These are phyloP conservation scores for Nasonia oneida DNA, from an alignment of 2,888 invertebrate genomes.

Conservation along the genomic window DNA sequence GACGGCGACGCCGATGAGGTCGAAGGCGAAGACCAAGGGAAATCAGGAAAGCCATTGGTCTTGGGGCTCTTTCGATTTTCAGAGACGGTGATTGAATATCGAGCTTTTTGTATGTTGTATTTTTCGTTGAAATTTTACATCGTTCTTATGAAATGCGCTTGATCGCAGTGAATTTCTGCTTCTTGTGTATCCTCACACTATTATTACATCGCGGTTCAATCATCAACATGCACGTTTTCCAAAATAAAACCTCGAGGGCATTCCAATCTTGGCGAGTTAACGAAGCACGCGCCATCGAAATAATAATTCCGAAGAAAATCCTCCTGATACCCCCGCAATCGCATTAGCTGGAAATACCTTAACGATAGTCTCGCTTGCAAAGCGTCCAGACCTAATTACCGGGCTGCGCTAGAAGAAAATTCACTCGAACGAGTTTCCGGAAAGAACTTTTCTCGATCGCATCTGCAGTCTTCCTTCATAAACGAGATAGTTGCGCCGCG, in stretches of 20 bases:
- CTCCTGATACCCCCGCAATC: neutral
- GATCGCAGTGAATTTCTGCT: no score
- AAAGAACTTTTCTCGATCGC: slow-evolving; percentile 13
- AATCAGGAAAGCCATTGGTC: slow-evolving; percentile 20
- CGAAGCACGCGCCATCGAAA: neutral
- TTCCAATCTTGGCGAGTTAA: neutral
- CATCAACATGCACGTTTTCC: neutral
- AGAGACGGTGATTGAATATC: neutral
- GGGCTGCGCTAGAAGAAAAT: neutral
- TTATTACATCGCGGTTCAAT: neutral
- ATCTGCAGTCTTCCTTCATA: neutral
- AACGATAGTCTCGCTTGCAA: neutral
- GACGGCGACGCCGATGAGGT: slow-evolving; percentile 32
- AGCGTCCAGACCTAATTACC: slow-evolving; percentile 6
- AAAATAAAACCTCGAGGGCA: neutral
- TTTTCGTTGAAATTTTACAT: no score
- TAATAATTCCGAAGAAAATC: neutral
- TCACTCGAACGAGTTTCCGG: neutral
- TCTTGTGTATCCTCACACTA: no score
- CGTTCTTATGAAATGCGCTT: no score
- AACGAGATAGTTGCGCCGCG: neutral
- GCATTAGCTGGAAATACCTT: neutral
- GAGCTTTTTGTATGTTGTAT: neutral
- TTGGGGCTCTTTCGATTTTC: neutral
- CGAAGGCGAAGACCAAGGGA: slow-evolving; percentile 15